phyloP scores from a whole-genome alignment of 1,140 invertebrate genomes.

The Psilanteris sp. region DNA sequence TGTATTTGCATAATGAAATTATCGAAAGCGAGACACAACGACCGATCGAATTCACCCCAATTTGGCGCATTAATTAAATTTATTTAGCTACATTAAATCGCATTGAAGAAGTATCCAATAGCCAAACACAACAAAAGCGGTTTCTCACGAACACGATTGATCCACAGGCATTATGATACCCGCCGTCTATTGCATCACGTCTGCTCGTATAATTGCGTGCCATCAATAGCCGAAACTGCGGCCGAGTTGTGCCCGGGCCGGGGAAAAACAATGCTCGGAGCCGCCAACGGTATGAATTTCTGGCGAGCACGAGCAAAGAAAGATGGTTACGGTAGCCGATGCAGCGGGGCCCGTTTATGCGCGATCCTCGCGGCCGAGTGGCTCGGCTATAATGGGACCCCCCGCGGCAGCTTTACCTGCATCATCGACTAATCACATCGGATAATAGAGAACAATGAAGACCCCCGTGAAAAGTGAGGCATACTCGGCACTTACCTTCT shows the following conservation, averaged over 20 bases:
- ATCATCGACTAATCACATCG: constrained; percentile 80
- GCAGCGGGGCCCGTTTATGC: constrained; percentile 45
- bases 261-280: constrained; percentile 61
- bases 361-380: constrained; percentile 66
- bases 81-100: constrained; percentile 50
- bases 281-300: constrained; percentile 72
- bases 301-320: constrained; percentile 16
- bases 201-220: constrained; percentile 17
- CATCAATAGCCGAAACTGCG: constrained; percentile 36
- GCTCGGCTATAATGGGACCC: constrained; percentile 76
- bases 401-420: constrained; percentile 79
- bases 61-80: constrained; percentile 39
- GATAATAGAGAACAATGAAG: constrained; percentile 78
- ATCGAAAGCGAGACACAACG: not conserved
- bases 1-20: no score
- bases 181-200: constrained; percentile 17
- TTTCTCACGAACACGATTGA: constrained; percentile 49
- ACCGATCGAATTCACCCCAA: constrained; percentile 4
- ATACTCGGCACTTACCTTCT: constrained; percentile 72
- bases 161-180: constrained; percentile 29
- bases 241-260: constrained; percentile 1
- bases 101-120: constrained; percentile 19
- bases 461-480: constrained; percentile 77
- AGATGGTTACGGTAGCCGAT: constrained; percentile 62
- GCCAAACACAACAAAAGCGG: constrained; percentile 34